Evolutionary conservation across 2,888 invertebrate genomes (phyloP).

Genomic region (Leptura quadrifasciata): DNA sequence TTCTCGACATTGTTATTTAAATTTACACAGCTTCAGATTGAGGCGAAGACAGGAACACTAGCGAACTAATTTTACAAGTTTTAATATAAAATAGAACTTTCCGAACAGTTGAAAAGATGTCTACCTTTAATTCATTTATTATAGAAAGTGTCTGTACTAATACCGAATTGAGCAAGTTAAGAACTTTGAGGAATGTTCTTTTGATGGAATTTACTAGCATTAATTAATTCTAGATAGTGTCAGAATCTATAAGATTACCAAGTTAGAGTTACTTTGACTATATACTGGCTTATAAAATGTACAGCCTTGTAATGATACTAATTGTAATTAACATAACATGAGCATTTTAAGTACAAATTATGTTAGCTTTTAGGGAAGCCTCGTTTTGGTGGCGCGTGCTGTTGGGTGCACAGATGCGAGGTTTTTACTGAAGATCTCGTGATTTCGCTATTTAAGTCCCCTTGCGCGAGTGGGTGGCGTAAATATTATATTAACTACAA

Average conservation of each 20-base stretch:
- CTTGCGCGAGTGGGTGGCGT: not conserved
- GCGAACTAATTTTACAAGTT: not conserved
- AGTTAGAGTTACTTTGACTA: conserved; percentile 1
- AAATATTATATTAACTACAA: not conserved
- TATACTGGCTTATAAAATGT: not conserved
- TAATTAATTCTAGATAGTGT: conserved; percentile 10
- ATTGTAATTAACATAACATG: conserved; percentile 8
- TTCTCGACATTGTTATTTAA: conserved; percentile 20
- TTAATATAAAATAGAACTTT: not conserved
- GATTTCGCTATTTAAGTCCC: not conserved
- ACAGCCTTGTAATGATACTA: not conserved
- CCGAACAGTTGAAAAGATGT: not conserved
- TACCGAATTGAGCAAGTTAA: conserved; percentile 16
- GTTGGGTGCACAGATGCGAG: not conserved
- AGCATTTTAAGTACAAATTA: not conserved
- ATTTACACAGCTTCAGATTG: conserved; percentile 4
- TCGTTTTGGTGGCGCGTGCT: not conserved
- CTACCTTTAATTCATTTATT: conserved; percentile 19
- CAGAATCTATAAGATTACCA: conserved; percentile 14
- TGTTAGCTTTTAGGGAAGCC: conserved; percentile 1
- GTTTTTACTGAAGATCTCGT: not conserved
- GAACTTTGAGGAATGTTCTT: conserved; percentile 1
- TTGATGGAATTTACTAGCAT: conserved; percentile 6
- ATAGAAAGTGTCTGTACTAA: conserved; percentile 13
- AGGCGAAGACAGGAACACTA: not conserved